phyloP scores from a whole-genome alignment of 1,140 invertebrate genomes.

The Copidosoma floridanum region DNA sequence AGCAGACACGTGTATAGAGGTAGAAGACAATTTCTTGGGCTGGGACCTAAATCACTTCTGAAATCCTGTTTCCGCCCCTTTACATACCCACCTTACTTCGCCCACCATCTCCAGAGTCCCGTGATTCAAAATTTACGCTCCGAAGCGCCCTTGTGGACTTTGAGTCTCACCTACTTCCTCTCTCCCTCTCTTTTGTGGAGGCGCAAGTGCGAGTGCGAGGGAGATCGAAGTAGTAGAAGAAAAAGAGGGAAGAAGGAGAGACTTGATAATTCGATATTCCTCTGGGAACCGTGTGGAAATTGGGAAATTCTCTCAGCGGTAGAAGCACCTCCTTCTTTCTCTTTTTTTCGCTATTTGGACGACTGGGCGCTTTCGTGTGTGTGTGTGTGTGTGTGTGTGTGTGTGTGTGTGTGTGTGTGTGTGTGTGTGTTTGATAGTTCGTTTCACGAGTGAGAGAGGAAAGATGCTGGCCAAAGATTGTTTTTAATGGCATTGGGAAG shows the following conservation, averaged over 20 bases:
- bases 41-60: conserved; percentile 8
- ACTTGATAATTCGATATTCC: conserved; percentile 19
- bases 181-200: no score
- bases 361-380: no score
- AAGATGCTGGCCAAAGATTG: background rate
- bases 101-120: background rate
- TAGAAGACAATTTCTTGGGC: background rate
- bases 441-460: background rate
- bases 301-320: conserved; percentile 14
- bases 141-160: background rate
- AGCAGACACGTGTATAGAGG: no score
- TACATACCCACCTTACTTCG: background rate
- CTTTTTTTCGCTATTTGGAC: background rate
- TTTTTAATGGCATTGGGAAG: conserved; percentile 18
- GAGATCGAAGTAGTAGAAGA: background rate
- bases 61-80: conserved; percentile 21
- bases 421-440: no score
- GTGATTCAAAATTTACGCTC: conserved; percentile 24
- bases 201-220: no score
- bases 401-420: no score
- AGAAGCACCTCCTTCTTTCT: background rate
- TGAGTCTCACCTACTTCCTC: no score
- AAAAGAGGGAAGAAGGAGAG: background rate
- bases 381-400: no score
- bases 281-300: background rate